Base-by-base conservation (phyloP, 2,888 invertebrate species). In the Laspeyria flexula region DNA sequence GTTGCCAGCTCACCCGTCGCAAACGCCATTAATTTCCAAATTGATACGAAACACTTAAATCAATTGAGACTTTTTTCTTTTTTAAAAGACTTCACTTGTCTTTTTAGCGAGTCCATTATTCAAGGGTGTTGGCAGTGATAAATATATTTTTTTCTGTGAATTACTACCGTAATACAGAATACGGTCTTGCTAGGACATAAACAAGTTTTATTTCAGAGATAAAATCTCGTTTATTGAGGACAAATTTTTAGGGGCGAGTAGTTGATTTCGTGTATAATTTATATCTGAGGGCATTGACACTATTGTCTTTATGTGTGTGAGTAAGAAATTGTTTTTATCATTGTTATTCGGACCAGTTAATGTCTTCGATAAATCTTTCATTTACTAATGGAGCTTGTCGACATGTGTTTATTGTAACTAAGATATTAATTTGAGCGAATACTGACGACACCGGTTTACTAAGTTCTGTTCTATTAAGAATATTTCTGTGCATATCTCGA, bases 91-190 rank as follows among this genome's bases (percentile, higher is more conserved):
- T 7, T 31, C 27, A 41, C 34, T 52, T 46, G 15, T 45, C 34
- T 47, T 29, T 41, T 21, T 21, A 23, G 52, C 43, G 42, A 23
- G 40, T 62, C 60, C 77, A 79, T 82, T 82, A 79, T 73, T 82
- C 71, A 77, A 34, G 60, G 45, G 50, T 38, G 65, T 61, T 65
- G 70, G 68, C 74, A 53, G 65, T 77, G 81, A 83, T 65, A 79
- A 76, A 83, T 79, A 77, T 64, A 75, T 43, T 77, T 73, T 57
- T 67, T 70, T 65, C 71, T 54, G 58, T 65, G 66, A 67, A 67
- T 71, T 72, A 72, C 73, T 29, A 30, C 30, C 34, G 29, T 42
- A 37, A 38, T 46, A 46, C 45, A 30, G 12, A 37, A 38, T 46
- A 46, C 45, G 25, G 12, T 30, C 44, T 33, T 30, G 13, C 11